Evolutionary conservation across 1,140 invertebrate species (phyloP), one percentile per base, ranked within the genome.

Genomic region (Periplaneta americana): DNA sequence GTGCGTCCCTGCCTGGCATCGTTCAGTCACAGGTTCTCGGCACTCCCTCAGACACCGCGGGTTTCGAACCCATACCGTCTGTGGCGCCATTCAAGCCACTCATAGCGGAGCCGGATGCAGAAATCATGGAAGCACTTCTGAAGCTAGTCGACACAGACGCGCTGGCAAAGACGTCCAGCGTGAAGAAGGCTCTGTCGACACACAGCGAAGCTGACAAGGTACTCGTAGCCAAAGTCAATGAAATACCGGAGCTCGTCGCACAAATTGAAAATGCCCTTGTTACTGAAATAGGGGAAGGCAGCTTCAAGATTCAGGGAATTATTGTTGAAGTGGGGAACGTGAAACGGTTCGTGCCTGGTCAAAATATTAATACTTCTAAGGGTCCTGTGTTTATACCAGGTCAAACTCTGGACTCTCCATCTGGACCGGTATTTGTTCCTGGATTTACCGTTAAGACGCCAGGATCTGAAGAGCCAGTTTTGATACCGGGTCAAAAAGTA

Each of bases 321-420:
- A 91, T 91, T 74, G 85, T 95, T 34, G 91, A 93, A 83, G 91
- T 94, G 81, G 90, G 92, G 39, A 90, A 91, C 82, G 91, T 91
- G 22, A 91, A 92, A 82, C 83, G 86, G 83, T 88, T 87, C 79
- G 83, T 90, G 31, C 84, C 86, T 5, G 87, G 87, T 22, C 87
- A 88, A 84, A 83, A 31, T 32, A 87, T 95, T n/a, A 90, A 92
- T 48, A 94, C 93, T 0, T 91, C 93, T 77, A 89, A 81, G 80
- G 94, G 94, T 8, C 89, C 91, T 77, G 86, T 93, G 35, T 95
- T 95, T 86, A 90, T 95, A 11, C 93, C 94, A 4, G 94, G 94
- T 33, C 93, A 95, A 87, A 93, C 93, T 13, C 87, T 95, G n/a
- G 88, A 92, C 83, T 94, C 93, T 15, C 91, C 92, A 66, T 87